Base-by-base conservation (phyloP, 2,888 invertebrate genomes). In the Sminthurinus aureus region DNA sequence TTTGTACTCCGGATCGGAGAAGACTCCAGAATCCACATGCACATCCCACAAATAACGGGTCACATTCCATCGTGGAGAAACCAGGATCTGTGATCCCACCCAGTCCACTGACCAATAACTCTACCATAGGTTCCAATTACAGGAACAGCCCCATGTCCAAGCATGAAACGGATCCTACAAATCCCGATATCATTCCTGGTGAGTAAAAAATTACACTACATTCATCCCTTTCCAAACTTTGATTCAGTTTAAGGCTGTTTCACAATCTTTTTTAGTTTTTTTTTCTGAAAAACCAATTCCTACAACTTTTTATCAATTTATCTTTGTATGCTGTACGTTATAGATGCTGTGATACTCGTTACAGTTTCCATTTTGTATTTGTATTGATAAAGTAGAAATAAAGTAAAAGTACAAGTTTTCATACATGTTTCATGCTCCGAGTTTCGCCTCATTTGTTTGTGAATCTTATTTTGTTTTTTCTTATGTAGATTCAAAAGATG, bases 101-200 rank as follows among this genome's bases (percentile, higher is more conserved):
- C 8, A 86, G 85, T 18, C 73, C 84, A 24, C 82, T 84, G 52
- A 84, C 86, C 81, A 86, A 86, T 85, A 86, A 85, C 83, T 84
- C 86, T 79, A 77, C 76, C 13, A 50, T 78, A n/a, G 75, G 69
- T 22, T 71, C 75, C 24, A 86, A 87, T 50, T 88, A 88, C 82
- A 84, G 88, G 64, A 82, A 85, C 24, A 82, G 87, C 26, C 85
- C 88, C 13, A 86, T 85, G 77, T 86, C 86, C 22, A 87, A 88
- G 80, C 85, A 84, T 80, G 88, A 88, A 38, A 85, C 85, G 76
- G 87, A 88, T 86, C 51, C 84, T 69, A 86, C 88, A 81, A 88
- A 88, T 84, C 88, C 88, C 69, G 88, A 88, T 85, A 88, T 88
- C 83, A 88, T 88, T 81, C 87, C 88, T 73, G 88, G 87, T 87